Base-by-base conservation (phyloP, 2,888 invertebrate genomes). In the Lasius fuliginosus region DNA sequence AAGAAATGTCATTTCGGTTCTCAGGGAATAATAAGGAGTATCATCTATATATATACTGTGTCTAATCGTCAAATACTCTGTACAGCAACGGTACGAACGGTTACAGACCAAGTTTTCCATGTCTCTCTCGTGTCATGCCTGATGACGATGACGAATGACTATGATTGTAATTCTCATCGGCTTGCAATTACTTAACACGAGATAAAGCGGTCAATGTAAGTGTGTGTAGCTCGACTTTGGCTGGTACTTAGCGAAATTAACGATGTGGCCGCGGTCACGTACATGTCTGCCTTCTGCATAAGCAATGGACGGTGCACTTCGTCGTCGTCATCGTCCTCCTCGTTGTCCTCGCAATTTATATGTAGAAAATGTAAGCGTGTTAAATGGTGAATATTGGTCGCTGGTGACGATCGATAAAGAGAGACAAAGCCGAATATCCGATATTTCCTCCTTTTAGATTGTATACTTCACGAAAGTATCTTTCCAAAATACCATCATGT, bases 181-280 rank as follows among this genome's bases (percentile, higher is more conserved):
- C 81, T 86, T 33, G 85, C 89, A 89, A 89, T 89, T 87, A 89
- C 89, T 89, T 87, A 81, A 75, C 74, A 81, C 79, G 86, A 86
- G 86, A 90, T 87, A 79, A 88, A 87, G 86, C 83, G 86, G 89
- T 87, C 89, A 83, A 75, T 82, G 60, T 68, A 60, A 68, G 77
- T 64, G 53, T 56, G 68, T 53, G 74, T 65, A 46, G 69, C 30
- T 8, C 58, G 71, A 62, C 79, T 67, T 64, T 36, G 64, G 68
- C 12, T 36, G 68, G 64, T 84, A 75, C 74, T 85, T 85, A 73
- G 64, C 71, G 82, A 67, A 89, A 89, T 85, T 89, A 87, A 86
- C 79, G 77, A 82, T 49, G 73, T 71, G 27, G 58, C 46, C 33
- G 79, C 58, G 73, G 73, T 81, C 79, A 73, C 49, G 71, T 71